Evolutionary conservation across 2,113 vertebrate genomes (phyloP).

Genomic region (Anoura caudifer): DNA sequence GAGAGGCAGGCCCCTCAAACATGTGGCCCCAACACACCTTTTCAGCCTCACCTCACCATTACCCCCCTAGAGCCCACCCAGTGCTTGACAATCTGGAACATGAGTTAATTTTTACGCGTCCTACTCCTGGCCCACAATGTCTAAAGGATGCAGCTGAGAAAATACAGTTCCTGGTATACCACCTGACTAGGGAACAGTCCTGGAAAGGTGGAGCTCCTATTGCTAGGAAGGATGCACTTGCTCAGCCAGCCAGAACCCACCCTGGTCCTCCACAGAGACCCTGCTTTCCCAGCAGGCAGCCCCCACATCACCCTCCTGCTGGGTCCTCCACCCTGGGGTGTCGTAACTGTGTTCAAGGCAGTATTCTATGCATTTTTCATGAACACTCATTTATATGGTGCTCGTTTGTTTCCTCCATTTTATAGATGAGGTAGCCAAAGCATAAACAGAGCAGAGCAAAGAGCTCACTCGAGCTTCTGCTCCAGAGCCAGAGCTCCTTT

Average conservation of each 20-base stretch:
- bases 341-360: neutral
- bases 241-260: neutral
- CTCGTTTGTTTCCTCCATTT: neutral
- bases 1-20: neutral
- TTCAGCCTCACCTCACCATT: conserved; percentile 2
- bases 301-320: neutral
- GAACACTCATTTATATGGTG: neutral
- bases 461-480: neutral
- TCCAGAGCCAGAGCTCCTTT: neutral
- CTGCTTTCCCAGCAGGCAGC: neutral
- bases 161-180: neutral
- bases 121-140: neutral
- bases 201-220: neutral
- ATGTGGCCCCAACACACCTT: neutral
- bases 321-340: neutral
- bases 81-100: neutral
- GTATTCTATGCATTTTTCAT: neutral
- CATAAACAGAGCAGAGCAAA: neutral
- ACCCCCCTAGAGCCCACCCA: neutral
- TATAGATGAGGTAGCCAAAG: neutral
- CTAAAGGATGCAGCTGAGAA: neutral
- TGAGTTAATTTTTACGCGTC: neutral
- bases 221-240: neutral
- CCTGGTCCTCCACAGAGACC: neutral
- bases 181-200: neutral